A percentile compares a stretch with the other conserved stretches of the same genome.
Conservation (phyloP, 2,888 invertebrate species). For the Coleophora deauratella region DNA sequence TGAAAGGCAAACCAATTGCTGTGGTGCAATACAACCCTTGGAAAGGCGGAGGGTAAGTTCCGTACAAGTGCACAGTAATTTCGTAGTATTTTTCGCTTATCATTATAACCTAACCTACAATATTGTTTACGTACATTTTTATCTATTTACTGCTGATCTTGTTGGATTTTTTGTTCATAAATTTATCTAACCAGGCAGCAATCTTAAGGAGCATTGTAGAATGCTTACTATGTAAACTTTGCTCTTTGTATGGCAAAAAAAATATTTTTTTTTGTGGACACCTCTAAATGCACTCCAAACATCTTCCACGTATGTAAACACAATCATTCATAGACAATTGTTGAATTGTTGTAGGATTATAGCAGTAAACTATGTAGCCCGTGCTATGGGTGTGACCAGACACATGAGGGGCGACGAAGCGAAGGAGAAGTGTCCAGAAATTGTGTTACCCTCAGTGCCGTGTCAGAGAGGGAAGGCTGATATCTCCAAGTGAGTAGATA, state of each 20-base stretch:
- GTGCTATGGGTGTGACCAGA: conserved; percentile 91
- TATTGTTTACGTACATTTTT: not conserved
- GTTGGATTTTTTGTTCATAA: too few species aligned
- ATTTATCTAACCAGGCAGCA: too few species aligned
- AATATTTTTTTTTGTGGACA: too few species aligned
- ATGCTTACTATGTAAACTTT: too few species aligned
- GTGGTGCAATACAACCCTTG: conserved; percentile 97
- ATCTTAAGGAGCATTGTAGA: too few species aligned
- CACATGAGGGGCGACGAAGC: conserved; percentile 95
- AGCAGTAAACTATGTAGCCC: conserved; percentile 97
- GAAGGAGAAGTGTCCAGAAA: conserved; percentile 88
- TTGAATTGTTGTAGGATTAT: conserved; percentile 84
- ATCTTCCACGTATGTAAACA: too few species aligned
- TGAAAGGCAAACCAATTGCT: conserved; percentile 92
- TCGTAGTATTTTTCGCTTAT: not conserved
- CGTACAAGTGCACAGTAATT: conserved; percentile 3
- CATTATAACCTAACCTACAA: too few species aligned
- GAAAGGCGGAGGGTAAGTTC: conserved; percentile 90
- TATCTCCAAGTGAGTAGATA: conserved; percentile 81
- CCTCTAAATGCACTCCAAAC: too few species aligned
- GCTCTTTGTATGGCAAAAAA: too few species aligned
- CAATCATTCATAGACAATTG: too few species aligned
- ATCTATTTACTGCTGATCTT: not conserved
- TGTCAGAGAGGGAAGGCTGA: conserved; percentile 94
- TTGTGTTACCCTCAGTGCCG: conserved; percentile 89